Percentiles rank a stretch among this genome's conserved stretches.
Conservation (phyloP, 2,113 vertebrate species). For the Podilymbus podiceps region DNA sequence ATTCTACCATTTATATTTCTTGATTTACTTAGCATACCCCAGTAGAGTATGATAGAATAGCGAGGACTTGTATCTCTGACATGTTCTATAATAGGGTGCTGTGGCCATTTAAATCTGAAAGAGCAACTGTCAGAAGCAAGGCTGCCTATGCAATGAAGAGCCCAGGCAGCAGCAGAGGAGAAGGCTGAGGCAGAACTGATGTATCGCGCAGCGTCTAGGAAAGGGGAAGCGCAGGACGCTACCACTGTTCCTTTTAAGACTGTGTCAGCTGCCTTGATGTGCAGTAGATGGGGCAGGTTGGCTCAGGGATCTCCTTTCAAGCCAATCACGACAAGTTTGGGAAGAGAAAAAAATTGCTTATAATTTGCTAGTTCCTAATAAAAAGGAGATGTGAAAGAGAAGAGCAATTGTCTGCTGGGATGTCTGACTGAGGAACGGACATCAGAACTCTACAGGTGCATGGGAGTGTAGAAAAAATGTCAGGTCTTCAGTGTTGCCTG, state of each 20-base stretch:
- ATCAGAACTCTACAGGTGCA: neutral
- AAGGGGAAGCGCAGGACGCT: neutral
- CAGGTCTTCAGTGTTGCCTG: neutral
- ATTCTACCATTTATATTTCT: neutral
- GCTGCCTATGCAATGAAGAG: neutral
- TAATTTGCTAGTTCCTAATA: neutral
- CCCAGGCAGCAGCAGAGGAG: neutral
- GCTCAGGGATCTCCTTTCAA: neutral
- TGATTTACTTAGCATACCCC: neutral
- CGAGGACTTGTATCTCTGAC: neutral
- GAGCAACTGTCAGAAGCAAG: neutral
- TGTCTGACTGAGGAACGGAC: neutral
- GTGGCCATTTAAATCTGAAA: neutral
- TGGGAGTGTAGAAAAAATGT: neutral
- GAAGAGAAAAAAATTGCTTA: neutral
- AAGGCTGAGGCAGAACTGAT: neutral
- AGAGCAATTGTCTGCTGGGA: neutral
- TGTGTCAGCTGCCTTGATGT: neutral
- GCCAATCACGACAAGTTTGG: neutral
- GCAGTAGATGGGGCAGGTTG: neutral
- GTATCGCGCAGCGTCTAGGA: neutral
- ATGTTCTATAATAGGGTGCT: neutral
- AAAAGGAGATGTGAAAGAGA: neutral
- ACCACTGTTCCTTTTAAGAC: fast-evolving
- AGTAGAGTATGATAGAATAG: neutral